Conservation (phyloP, 1,140 invertebrate species). For the Berghia stephanieae region DNA sequence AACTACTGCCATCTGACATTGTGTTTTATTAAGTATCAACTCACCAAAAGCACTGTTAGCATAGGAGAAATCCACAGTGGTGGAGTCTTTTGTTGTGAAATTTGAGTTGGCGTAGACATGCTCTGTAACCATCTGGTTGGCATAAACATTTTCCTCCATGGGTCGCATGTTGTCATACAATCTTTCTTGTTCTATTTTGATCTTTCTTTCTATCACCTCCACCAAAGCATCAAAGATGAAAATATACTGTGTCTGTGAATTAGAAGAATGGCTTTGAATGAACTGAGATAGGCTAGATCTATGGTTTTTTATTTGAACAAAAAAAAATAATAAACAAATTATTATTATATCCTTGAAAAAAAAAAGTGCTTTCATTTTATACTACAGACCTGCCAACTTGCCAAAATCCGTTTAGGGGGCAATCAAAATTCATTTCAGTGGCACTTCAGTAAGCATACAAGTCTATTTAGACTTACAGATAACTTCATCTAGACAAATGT, state of each 20-base stretch:
- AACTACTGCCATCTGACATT: no score
- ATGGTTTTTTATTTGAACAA: no score
- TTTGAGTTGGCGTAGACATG: slow-evolving; percentile 25
- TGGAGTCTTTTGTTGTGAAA: no score
- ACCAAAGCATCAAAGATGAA: slow-evolving; percentile 48
- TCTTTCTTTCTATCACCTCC: slow-evolving; percentile 36
- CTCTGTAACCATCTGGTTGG: slow-evolving; percentile 9
- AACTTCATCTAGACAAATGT: no score
- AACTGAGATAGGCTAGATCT: no score
- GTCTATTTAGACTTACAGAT: no score
- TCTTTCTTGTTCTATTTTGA: slow-evolving; percentile 24
- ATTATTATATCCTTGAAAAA: neutral
- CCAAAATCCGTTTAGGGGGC: no score
- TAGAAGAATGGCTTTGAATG: no score
- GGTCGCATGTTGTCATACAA: neutral
- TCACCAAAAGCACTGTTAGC: slow-evolving; percentile 15
- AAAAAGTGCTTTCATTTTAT: neutral
- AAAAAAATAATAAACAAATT: neutral
- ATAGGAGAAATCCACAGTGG: no score
- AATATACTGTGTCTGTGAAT: slow-evolving; percentile 45
- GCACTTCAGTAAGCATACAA: no score
- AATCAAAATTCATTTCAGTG: no score
- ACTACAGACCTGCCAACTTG: neutral
- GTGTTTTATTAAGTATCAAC: no score
- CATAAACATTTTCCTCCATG: neutral